phyloP scores from a whole-genome alignment of 2,888 invertebrate species.

The Trachelus tabidus region DNA sequence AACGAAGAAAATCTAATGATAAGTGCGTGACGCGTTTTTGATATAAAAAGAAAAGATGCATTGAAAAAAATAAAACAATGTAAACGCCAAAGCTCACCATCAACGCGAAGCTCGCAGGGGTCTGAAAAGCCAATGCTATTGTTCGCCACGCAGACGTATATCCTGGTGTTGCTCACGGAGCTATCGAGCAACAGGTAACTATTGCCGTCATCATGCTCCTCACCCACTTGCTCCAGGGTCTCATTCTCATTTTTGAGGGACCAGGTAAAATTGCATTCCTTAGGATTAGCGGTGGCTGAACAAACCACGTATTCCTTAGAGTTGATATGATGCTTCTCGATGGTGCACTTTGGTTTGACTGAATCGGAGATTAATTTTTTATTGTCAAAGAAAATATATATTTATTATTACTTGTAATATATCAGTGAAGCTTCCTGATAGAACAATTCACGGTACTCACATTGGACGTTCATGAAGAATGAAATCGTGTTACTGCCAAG shows the following conservation, averaged over 20 bases:
- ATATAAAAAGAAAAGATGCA: background rate
- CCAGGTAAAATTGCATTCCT: conserved; percentile 84
- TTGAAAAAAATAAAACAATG: conserved; percentile 10
- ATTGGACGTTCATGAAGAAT: conserved; percentile 83
- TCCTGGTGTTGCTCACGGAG: conserved; percentile 75
- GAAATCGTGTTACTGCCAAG: conserved; percentile 80
- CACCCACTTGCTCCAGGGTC: conserved; percentile 74
- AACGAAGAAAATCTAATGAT: background rate
- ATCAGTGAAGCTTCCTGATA: background rate
- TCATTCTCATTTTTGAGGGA: conserved; percentile 86
- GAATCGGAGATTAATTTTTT: conserved; percentile 37
- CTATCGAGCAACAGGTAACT: conserved; percentile 75
- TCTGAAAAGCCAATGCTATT: conserved; percentile 80
- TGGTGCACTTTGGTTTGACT: conserved; percentile 88
- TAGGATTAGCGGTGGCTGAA: conserved; percentile 84
- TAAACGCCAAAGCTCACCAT: conserved; percentile 63
- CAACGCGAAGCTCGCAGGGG: conserved; percentile 69
- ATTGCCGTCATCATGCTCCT: conserved; percentile 68
- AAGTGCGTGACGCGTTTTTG: background rate
- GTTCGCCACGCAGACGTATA: conserved; percentile 87
- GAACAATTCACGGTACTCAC: conserved; percentile 70
- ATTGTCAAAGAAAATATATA: background rate
- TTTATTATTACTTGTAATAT: conserved; percentile 7
- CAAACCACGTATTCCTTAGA: conserved; percentile 84
- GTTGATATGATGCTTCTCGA: conserved; percentile 78